A percentile compares a stretch with the other conserved stretches of the same genome.
phyloP scores from a whole-genome alignment of 1,140 invertebrate genomes.

The Penaeus chinensis region DNA sequence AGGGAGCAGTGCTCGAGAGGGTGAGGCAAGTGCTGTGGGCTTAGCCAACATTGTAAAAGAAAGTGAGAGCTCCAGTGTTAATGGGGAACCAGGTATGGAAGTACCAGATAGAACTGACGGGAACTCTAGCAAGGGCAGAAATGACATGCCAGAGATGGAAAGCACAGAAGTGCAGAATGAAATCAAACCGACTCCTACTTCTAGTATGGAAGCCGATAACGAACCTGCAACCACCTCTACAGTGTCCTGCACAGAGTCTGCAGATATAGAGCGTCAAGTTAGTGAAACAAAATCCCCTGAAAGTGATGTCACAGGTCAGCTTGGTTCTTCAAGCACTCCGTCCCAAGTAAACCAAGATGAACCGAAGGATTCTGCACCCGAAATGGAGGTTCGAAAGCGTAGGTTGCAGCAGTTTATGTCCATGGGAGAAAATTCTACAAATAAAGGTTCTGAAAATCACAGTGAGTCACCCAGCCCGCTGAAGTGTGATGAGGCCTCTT shows the following conservation, averaged over 20 bases:
- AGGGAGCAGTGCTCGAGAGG: slow-evolving; percentile 30
- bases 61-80: neutral
- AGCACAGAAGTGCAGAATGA: neutral
- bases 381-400: slow-evolving; percentile 44
- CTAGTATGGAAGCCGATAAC: too few relatives aligned
- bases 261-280: neutral
- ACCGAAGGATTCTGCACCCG: neutral
- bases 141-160: neutral
- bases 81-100: slow-evolving; percentile 7
- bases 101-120: neutral
- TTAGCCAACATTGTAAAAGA: slow-evolving; percentile 13
- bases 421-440: slow-evolving; percentile 29
- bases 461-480: too few relatives aligned
- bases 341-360: slow-evolving; percentile 20
- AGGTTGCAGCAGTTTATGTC: slow-evolving; percentile 48
- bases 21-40: neutral
- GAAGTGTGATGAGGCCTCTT: too few relatives aligned
- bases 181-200: too few relatives aligned
- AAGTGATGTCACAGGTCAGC: neutral
- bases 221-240: too few relatives aligned
- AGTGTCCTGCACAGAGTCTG: too few relatives aligned
- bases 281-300: neutral
- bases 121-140: neutral
- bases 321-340: neutral
- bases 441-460: neutral